phyloP scores from a whole-genome alignment of 1,140 invertebrate species.

The Harpegnathos saltator region DNA sequence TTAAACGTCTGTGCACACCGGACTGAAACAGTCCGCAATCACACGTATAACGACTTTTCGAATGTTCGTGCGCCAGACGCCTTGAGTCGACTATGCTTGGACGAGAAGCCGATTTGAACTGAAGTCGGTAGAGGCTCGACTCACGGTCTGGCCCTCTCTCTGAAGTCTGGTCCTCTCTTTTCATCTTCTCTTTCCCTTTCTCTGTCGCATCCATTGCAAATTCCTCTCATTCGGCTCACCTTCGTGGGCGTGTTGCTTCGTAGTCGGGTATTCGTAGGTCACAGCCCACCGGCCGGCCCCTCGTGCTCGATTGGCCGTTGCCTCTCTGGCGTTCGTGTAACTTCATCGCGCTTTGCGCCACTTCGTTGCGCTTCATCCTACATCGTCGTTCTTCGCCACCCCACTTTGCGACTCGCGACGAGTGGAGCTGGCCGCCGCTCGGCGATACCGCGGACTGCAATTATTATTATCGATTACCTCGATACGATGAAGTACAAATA shows the following conservation, averaged over 20 bases:
- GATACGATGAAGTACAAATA: slow-evolving; percentile 77
- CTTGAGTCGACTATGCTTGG: slow-evolving; percentile 54
- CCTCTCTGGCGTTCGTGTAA: slow-evolving; percentile 14
- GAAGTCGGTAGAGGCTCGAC: too few species aligned
- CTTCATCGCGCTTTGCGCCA: slow-evolving; percentile 11
- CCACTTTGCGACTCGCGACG: slow-evolving; percentile 2
- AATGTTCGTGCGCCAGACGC: too few species aligned
- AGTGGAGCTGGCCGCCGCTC: slow-evolving; percentile 58
- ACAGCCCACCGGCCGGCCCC: slow-evolving; percentile 46
- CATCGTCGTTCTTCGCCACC: slow-evolving; percentile 18
- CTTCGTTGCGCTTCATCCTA: slow-evolving; percentile 12
- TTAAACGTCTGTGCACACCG: too few species aligned
- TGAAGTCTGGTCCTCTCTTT: slow-evolving; percentile 30
- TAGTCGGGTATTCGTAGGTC: slow-evolving; percentile 23
- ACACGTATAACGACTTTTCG: too few species aligned
- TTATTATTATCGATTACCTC: slow-evolving; percentile 81
- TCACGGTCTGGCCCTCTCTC: too few species aligned
- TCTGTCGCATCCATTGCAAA: neutral
- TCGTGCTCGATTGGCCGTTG: slow-evolving; percentile 33
- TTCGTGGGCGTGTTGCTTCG: slow-evolving; percentile 35
- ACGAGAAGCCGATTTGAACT: slow-evolving; percentile 61
- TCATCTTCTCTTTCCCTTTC: slow-evolving; percentile 34
- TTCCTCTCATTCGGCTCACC: neutral
- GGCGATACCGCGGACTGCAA: slow-evolving; percentile 67
- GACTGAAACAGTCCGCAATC: too few species aligned